These are phyloP conservation scores for Oryzias javanicus DNA, from an alignment of 2,113 vertebrate genomes.

Conservation along the genomic window DNA sequence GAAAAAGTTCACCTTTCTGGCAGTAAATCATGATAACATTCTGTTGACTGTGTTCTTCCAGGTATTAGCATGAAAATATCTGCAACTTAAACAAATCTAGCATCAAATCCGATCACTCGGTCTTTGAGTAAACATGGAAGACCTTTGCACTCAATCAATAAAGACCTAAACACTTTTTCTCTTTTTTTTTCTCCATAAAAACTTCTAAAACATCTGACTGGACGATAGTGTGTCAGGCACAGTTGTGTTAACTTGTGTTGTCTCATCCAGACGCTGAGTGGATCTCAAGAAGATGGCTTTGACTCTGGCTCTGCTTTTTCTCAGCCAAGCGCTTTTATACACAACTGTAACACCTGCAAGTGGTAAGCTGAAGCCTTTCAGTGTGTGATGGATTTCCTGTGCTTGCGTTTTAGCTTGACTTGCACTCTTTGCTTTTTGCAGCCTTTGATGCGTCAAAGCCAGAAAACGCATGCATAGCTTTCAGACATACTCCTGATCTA, in stretches of 20 bases:
- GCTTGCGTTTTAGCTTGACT: not conserved
- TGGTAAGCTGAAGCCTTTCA: slow-evolving; percentile 44
- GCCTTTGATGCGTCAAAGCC: not conserved
- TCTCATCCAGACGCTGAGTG: not conserved
- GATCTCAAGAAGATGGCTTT: slow-evolving; percentile 49
- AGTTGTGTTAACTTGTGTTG: not conserved
- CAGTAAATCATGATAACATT: too few species aligned
- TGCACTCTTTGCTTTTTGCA: not conserved
- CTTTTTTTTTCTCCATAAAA: too few species aligned
- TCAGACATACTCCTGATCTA: not conserved
- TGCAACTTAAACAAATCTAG: too few species aligned
- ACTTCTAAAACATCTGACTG: slow-evolving; percentile 34
- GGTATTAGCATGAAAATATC: too few species aligned
- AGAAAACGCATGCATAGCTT: not conserved
- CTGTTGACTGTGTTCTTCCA: too few species aligned
- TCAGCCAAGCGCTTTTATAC: slow-evolving; percentile 44
- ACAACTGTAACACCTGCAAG: slow-evolving; percentile 41
- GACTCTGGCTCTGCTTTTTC: slow-evolving; percentile 46
- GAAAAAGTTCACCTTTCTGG: too few species aligned
- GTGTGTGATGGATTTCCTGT: not conserved
- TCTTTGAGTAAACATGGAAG: slow-evolving; percentile 13
- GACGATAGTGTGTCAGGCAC: not conserved
- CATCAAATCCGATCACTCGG: slow-evolving; percentile 36
- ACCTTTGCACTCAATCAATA: slow-evolving; percentile 65
- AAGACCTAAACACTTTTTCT: too few species aligned